A percentile compares a stretch with the other conserved stretches of the same genome.
phyloP scores from a whole-genome alignment of 2,888 invertebrate species.

The Ypsolopha scabrella region DNA sequence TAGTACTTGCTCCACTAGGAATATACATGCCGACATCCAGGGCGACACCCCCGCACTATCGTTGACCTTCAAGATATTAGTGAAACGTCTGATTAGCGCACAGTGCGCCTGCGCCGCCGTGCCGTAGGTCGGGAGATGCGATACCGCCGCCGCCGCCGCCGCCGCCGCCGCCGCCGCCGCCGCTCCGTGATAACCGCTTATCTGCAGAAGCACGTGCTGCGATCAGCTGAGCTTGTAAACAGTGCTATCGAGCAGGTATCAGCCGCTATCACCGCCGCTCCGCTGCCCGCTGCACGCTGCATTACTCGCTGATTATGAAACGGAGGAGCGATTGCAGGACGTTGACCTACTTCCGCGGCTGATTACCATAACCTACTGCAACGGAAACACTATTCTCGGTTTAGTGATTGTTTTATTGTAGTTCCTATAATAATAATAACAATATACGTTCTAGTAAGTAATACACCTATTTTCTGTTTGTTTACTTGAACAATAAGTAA shows the following conservation, averaged over 20 bases:
- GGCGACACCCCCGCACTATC: too few relatives aligned
- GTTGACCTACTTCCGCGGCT: neutral
- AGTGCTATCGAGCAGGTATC: neutral
- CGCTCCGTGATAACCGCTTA: slow-evolving; percentile 17
- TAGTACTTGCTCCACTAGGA: too few relatives aligned
- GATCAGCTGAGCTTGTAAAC: neutral
- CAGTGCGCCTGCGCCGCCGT: slow-evolving; percentile 7
- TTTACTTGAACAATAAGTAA: too few relatives aligned
- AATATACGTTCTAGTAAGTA: too few relatives aligned
- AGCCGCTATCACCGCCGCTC: neutral
- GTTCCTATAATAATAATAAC: too few relatives aligned
- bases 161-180: slow-evolving; percentile 1
- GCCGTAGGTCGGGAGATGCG: slow-evolving; percentile 31
- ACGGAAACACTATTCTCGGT: too few relatives aligned
- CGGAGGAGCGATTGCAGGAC: neutral
- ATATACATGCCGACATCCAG: too few relatives aligned
- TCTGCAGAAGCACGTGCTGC: slow-evolving; percentile 9
- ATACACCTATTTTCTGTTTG: too few relatives aligned
- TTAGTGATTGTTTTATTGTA: too few relatives aligned
- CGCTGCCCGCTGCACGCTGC: neutral
- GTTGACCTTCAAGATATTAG: neutral
- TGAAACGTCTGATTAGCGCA: neutral
- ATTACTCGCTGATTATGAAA: neutral
- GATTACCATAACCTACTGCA: too few relatives aligned
- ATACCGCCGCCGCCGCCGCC: neutral